Percentiles rank a stretch among this genome's conserved stretches.
Conservation (phyloP, 2,888 invertebrate genomes). For the Nomada flava region DNA sequence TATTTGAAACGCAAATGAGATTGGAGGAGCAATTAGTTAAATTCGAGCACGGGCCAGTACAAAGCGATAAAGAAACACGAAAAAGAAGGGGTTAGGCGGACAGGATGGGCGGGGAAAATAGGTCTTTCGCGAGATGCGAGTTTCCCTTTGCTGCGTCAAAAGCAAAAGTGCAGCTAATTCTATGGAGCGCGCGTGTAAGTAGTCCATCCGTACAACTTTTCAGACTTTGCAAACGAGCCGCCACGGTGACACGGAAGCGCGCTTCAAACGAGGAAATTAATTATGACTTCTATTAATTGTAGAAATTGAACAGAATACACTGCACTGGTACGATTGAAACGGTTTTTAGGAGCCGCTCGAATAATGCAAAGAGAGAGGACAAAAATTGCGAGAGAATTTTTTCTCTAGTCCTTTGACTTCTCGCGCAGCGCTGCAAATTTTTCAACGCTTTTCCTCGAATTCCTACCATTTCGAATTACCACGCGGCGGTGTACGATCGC, state of each 20-base stretch:
- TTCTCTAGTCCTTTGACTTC: too few relatives aligned
- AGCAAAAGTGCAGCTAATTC: constrained; percentile 25
- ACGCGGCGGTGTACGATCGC: neutral
- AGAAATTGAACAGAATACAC: neutral
- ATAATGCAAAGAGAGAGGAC: neutral
- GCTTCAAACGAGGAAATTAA: constrained; percentile 11
- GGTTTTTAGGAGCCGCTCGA: neutral
- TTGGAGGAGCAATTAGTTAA: constrained; percentile 56
- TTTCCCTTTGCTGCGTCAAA: constrained; percentile 11
- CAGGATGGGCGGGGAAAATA: neutral
- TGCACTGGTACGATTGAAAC: neutral
- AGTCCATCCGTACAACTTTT: constrained; percentile 1
- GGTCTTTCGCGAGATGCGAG: constrained; percentile 12
- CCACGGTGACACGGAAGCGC: neutral
- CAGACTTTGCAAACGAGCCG: neutral
- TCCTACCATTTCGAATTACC: constrained; percentile 21
- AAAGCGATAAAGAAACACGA: constrained; percentile 15
- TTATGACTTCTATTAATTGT: constrained; percentile 17
- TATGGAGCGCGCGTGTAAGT: neutral
- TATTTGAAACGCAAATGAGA: constrained; percentile 60
- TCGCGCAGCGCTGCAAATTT: neutral
- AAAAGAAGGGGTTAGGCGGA: neutral
- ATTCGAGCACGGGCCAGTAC: constrained; percentile 31
- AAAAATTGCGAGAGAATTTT: too few relatives aligned
- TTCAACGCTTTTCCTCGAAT: neutral